Conservation (phyloP, 2,797 vertebrate species). For the Gephyroberyx darwinii region DNA sequence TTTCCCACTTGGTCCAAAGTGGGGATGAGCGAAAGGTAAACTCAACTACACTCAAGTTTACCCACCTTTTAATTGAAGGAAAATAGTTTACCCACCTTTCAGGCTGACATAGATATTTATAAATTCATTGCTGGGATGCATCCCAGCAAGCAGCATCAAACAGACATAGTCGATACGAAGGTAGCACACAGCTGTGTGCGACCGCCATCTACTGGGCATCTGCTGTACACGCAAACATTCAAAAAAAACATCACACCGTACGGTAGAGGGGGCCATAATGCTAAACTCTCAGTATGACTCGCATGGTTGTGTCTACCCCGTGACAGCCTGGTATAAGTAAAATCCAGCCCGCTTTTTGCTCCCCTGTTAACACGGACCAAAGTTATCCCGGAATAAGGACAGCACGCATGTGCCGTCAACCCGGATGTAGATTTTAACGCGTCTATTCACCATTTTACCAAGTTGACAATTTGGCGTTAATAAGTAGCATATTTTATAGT, state of each 20-base stretch:
- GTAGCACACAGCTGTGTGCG: constrained; percentile 23
- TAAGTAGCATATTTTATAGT: constrained; percentile 12
- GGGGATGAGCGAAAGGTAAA: no score
- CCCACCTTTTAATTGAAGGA: not conserved
- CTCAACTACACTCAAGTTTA: not conserved
- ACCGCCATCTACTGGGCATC: constrained; percentile 68
- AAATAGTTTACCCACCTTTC: accelerated
- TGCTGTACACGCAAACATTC: constrained; percentile 3
- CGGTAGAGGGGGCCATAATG: constrained; percentile 70
- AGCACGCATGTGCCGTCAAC: constrained; percentile 91
- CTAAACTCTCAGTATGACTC: constrained; percentile 31
- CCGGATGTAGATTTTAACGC: constrained; percentile 85
- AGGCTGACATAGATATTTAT: no score
- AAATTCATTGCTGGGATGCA: not conserved
- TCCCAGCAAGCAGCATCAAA: not conserved
- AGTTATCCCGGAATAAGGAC: constrained; percentile 92
- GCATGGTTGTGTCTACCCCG: constrained; percentile 45
- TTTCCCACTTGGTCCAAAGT: not conserved
- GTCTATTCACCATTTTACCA: constrained; percentile 55
- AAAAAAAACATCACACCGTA: not conserved
- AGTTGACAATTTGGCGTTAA: constrained; percentile 36
- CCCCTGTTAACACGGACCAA: constrained; percentile 84
- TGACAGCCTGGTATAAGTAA: constrained; percentile 54
- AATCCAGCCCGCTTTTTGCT: constrained; percentile 66
- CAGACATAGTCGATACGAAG: no score